Base-by-base conservation (phyloP, 35 echinoderm and acorn worm genomes). In the Eucidaris tribuloides region DNA sequence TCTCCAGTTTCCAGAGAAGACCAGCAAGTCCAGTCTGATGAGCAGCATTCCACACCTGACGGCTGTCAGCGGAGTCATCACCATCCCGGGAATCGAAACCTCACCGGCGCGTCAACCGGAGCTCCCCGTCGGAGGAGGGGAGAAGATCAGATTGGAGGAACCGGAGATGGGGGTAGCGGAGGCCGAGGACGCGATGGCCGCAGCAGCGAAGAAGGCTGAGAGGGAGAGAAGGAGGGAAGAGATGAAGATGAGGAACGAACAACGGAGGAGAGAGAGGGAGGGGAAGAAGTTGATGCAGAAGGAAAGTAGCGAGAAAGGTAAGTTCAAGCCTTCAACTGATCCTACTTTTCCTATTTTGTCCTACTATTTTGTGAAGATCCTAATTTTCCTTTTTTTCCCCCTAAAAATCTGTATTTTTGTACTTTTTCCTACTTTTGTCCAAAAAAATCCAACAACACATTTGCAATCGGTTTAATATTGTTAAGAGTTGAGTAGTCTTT, bases 51-150 rank as follows among this genome's bases (percentile, higher is more conserved):
- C 66, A 31, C 71, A 93, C 14, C 45, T 99, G 31, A 99, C 89
- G 22, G 96, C 96, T 34, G 91, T 99, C 33, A 99, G 96, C 61
- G 96, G 96, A 0, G 96, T 99, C 19, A 97, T 99, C 50, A 90
- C 87, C 17, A 57, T 99, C 36, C 96, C 96, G 7, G 48, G 54
- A 17, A 57, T 93, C 39, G 77, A 77, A 3, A 87, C 79, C 82
- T 25, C 58, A 85, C 24, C 62, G 65, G 23, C 50, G 54, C 86
- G 13, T 18, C 46, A 22, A 13, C 37, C 0, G 23, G 57, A 31
- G 35, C 40, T 34, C 28, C n/a, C n/a, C 63, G 17, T 25, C 5
- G 19, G 20, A 46, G 68, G 22, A 28, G 46, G 34, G 45, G 20
- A 14, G 37, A 13, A 14, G 45, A 28, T 7, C 59, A 24, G 77